Evolutionary conservation across 1,140 invertebrate species (phyloP).

Genomic region (Apis mellifera): DNA sequence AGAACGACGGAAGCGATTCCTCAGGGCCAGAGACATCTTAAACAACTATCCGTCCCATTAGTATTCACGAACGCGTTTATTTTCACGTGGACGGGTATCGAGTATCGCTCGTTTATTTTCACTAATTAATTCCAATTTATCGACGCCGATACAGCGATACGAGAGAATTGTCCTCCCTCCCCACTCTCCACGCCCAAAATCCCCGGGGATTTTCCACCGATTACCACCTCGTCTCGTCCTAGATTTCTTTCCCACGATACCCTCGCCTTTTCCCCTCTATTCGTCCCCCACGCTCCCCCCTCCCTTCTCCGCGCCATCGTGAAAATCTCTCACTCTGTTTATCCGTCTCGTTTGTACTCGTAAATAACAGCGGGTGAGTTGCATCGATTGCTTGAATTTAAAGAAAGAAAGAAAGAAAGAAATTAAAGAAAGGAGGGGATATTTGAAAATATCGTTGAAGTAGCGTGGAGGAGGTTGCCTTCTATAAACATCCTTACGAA

Average conservation of each 20-base stretch:
- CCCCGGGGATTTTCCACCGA: slow-evolving; percentile 45
- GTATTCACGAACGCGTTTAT: slow-evolving; percentile 60
- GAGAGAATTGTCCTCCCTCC: too few species aligned
- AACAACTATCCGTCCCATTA: slow-evolving; percentile 50
- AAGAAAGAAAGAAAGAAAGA: background rate
- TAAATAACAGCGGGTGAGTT: background rate
- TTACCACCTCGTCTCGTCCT: slow-evolving; percentile 32
- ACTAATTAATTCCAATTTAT: slow-evolving; percentile 69
- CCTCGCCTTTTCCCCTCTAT: slow-evolving; percentile 24
- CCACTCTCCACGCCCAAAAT: background rate
- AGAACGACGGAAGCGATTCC: slow-evolving; percentile 35
- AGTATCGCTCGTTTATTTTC: slow-evolving; percentile 57
- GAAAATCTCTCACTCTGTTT: slow-evolving; percentile 27
- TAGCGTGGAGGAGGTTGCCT: background rate
- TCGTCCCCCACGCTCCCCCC: background rate
- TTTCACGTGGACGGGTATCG: slow-evolving; percentile 54
- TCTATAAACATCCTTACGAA: slow-evolving; percentile 1
- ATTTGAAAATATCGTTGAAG: background rate
- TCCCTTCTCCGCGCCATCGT: background rate
- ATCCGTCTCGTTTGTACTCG: slow-evolving; percentile 6
- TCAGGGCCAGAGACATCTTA: slow-evolving; percentile 38
- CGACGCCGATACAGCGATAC: slow-evolving; percentile 43
- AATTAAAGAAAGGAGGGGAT: too few species aligned
- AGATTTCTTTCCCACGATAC: slow-evolving; percentile 41
- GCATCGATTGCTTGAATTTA: background rate